A percentile compares a stretch with the other conserved stretches of the same genome.
Conservation (phyloP, 2,113 vertebrate genomes). For the Thunnus maccoyii region DNA sequence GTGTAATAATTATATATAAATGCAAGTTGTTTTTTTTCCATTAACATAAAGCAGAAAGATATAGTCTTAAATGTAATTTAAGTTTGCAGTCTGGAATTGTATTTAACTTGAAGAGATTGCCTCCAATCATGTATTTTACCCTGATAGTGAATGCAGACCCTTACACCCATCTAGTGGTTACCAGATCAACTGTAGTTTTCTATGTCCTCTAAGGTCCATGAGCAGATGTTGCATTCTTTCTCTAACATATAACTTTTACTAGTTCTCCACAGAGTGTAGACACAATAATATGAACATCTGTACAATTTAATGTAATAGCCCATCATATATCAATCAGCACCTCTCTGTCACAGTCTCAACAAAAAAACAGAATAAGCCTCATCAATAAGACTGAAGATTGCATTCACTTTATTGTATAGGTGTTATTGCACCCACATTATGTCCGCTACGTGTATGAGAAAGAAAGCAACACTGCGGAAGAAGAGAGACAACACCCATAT, state of each 20-base stretch:
- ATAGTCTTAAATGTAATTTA: background rate
- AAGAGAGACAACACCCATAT: background rate
- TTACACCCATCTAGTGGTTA: constrained; percentile 74
- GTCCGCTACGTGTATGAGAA: background rate
- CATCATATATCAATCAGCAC: too few relatives aligned
- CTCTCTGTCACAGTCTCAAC: too few relatives aligned
- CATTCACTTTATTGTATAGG: background rate
- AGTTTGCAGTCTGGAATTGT: background rate
- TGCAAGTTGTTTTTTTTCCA: background rate
- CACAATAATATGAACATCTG: background rate
- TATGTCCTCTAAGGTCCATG: background rate
- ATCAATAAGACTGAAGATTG: too few relatives aligned
- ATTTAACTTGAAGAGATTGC: background rate
- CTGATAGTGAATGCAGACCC: constrained; percentile 6
- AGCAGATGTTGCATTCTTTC: constrained; percentile 7
- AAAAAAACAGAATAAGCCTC: too few relatives aligned
- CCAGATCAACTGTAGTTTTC: constrained; percentile 14
- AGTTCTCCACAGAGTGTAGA: background rate
- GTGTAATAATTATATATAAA: background rate
- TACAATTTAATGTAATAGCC: too few relatives aligned
- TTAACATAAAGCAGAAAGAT: background rate
- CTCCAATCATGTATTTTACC: background rate
- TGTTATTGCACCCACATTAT: background rate
- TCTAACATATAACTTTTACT: background rate
- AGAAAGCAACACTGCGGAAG: background rate